Base-by-base conservation (phyloP, 2,888 invertebrate species). In the Mylabris sibirica region DNA sequence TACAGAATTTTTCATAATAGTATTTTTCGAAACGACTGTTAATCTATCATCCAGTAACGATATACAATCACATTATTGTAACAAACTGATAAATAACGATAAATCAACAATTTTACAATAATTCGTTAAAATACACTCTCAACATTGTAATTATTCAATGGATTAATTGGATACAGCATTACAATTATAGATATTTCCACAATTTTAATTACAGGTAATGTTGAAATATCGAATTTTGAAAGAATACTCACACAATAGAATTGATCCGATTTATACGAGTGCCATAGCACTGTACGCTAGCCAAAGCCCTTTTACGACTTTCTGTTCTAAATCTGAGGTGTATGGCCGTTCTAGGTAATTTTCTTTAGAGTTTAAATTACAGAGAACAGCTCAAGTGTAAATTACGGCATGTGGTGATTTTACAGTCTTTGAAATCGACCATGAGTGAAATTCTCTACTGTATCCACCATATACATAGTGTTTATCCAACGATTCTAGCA, bases 371-470 rank as follows among this genome's bases (percentile, higher is more conserved):
- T 76, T 78, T 77, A 79, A 82, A 82, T 83, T 82, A 81, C 81
- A 73, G 76, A 74, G 79, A 83, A 81, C 76, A 81, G 79, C 78
- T 82, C 80, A 78, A 81, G 80, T 82, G 82, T 82, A 74, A 82
- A 80, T 82, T 82, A 82, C 81, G 79, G 78, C 79, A 75, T 73
- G 75, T 75, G 77, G 78, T 76, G 78, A 78, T 80, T 79, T 78
- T 76, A 77, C 79, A 77, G 79, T 78, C 79, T 80, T 79, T 79
- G 79, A 76, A 78, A 75, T 73, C 79, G 78, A 73, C 78, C 78
- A 79, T 76, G 79, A 75, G 75, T 80, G 79, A 80, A 81, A 80
- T 79, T 77, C 75, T 74, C 74, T 76, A 73, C 74, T 75, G 68
- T 63, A 72, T 72, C 67, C 68, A 30, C 30, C 30, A 30, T 30